Conservation (phyloP, 2,888 invertebrate species). For the Hetaerina titia region DNA sequence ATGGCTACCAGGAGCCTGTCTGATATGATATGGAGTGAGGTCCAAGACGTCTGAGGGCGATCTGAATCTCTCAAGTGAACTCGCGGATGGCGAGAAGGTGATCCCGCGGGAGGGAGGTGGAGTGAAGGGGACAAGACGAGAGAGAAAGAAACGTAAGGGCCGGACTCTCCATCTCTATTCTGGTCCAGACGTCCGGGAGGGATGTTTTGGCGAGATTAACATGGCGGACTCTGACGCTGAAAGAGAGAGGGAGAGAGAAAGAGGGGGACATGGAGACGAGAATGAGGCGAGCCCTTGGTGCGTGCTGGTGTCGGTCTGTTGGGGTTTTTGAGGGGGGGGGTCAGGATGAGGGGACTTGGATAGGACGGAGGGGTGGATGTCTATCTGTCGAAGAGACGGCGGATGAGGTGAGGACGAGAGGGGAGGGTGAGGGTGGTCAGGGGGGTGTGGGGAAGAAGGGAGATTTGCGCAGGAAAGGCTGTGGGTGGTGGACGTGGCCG, state of each 20-base stretch:
- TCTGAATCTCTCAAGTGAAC: background rate
- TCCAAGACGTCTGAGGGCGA: background rate
- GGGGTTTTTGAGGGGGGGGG: background rate
- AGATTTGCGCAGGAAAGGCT: background rate
- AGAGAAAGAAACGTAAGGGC: background rate
- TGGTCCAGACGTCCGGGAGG: background rate
- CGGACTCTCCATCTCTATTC: background rate
- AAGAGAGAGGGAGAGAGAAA: background rate
- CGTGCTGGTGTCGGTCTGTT: background rate
- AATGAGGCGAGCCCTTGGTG: slow-evolving; percentile 14
- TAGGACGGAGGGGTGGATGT: background rate
- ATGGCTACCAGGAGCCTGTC: background rate
- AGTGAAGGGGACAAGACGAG: background rate
- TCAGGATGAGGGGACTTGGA: background rate
- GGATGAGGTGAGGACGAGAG: background rate
- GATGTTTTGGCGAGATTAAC: background rate
- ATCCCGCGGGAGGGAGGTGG: background rate
- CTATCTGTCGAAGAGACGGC: background rate
- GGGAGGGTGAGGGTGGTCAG: background rate
- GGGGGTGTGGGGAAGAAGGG: background rate
- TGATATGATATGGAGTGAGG: background rate
- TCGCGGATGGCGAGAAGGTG: background rate
- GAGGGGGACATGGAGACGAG: background rate
- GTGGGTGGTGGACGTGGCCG: background rate
- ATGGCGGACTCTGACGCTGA: slow-evolving; percentile 15